Percentiles rank a stretch among this genome's conserved stretches.
Conservation (phyloP, 2,797 vertebrate species). For the Ctenopoma multispine region DNA sequence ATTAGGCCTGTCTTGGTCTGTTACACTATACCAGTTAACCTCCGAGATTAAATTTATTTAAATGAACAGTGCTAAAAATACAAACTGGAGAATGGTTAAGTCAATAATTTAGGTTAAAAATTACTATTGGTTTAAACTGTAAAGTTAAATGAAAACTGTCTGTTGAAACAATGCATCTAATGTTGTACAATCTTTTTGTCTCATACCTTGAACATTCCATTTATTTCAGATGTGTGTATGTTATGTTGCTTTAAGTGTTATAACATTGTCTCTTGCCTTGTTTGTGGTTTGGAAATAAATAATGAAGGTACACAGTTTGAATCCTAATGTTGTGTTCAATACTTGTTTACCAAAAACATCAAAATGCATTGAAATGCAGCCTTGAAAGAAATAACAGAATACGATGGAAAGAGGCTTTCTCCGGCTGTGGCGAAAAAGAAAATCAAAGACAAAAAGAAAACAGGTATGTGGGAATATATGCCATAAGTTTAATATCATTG, state of each 20-base stretch:
- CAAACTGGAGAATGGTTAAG: no score
- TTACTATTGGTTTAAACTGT: background rate
- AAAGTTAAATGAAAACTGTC: background rate
- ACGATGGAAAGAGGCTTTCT: slow-evolving; percentile 82
- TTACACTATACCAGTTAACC: background rate
- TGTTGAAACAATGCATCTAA: slow-evolving; percentile 3
- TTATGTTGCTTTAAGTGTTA: no score
- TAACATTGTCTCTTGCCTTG: background rate
- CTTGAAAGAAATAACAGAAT: slow-evolving; percentile 84
- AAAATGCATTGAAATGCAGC: no score
- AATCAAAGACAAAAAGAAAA: slow-evolving; percentile 74
- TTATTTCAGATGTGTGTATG: no score
- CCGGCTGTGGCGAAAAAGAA: slow-evolving; percentile 88
- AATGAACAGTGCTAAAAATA: background rate
- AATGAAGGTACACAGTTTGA: background rate
- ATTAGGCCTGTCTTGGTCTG: no score
- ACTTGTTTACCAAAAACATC: no score
- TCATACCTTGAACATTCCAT: no score
- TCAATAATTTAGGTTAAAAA: no score
- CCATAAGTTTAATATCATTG: no score
- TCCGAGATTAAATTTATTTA: background rate
- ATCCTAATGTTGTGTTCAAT: background rate
- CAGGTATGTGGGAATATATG: slow-evolving; percentile 48
- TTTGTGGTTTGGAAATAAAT: slow-evolving; percentile 23
- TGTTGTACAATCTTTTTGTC: no score